Evolutionary conservation across 2,113 vertebrate genomes (phyloP), one percentile per base, ranked within the genome.

Genomic region (Tyto alba): DNA sequence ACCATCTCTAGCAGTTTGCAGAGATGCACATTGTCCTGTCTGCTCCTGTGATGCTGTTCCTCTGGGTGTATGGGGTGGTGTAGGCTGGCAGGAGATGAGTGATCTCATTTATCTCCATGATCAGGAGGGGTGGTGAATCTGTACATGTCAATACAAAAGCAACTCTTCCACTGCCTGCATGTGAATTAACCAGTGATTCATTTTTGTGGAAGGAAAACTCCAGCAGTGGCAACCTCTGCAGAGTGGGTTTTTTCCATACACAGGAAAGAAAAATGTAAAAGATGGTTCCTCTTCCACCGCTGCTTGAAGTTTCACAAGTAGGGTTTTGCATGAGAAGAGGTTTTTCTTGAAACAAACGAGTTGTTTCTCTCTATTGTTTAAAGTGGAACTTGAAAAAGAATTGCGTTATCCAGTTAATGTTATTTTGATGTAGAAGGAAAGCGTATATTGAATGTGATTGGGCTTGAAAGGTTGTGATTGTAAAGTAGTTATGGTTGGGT

Each of bases 361-460:
- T 60, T 69, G 38, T 78, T 95, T 71, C 64, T 95, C 50, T 82
- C 48, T 64, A 85, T 93, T 62, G 29, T 76, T 96, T 41, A 6
- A 66, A 73, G 32, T 45, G 50, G 48, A 80, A 57, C 48, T 50
- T 93, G 57, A 74, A 96, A 91, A 85, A 59, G 22, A 85, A 43
- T 91, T 90, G 69, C n/a, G 11, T 80, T 88, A 43, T 32, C 59
- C 41, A 41, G 52, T 91, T 93, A 56, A 23, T 34, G 41, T 36
- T 80, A 50, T 50, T 94, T 79, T 67, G 67, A 53, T 91, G 41
- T 90, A 36, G 88, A 83, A 90, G 85, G 32, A 90, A 59, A 86
- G 38, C 3, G 1, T 21, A 21, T 67, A 11, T 47, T 83, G 45
- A 66, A 47, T 88, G 47, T 40, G 63, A 55, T 27, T 83, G 34